These are phyloP conservation scores for Yoshiicerus persimilis DNA, from an alignment of 1,140 invertebrate species.

Conservation along the genomic window DNA sequence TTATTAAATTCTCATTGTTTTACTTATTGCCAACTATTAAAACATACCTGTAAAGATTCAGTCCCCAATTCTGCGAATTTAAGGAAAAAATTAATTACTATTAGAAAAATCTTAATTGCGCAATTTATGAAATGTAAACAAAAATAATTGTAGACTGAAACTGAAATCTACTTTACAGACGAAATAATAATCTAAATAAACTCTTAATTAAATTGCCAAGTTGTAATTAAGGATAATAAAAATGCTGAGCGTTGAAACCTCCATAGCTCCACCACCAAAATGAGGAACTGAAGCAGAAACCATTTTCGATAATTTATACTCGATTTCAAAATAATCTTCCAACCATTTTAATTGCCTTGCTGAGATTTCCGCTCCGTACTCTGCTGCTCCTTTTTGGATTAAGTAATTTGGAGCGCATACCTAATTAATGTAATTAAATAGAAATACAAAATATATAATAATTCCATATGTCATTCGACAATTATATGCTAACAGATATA, in stretches of 20 bases:
- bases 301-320: slow-evolving; percentile 63
- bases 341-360: slow-evolving; percentile 58
- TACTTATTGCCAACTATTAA: background rate
- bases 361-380: slow-evolving; percentile 48
- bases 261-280: slow-evolving; percentile 70
- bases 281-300: slow-evolving; percentile 72
- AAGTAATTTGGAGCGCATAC: slow-evolving; percentile 46
- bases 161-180: no score
- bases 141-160: no score
- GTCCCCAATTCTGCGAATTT: slow-evolving; percentile 62
- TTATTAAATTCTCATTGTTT: background rate
- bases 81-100: background rate
- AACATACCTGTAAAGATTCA: slow-evolving; percentile 62
- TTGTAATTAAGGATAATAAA: background rate
- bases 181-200: background rate
- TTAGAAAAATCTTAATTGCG: no score
- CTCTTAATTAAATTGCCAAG: no score
- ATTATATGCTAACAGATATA: no score
- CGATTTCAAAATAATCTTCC: slow-evolving; percentile 62
- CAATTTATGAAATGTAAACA: no score
- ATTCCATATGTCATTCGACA: no score
- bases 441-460: no score
- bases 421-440: background rate
- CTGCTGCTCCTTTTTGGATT: slow-evolving; percentile 57
- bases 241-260: slow-evolving; percentile 42